These are phyloP conservation scores for Microvelia longipes DNA, from an alignment of 1,140 invertebrate genomes.

Conservation along the genomic window DNA sequence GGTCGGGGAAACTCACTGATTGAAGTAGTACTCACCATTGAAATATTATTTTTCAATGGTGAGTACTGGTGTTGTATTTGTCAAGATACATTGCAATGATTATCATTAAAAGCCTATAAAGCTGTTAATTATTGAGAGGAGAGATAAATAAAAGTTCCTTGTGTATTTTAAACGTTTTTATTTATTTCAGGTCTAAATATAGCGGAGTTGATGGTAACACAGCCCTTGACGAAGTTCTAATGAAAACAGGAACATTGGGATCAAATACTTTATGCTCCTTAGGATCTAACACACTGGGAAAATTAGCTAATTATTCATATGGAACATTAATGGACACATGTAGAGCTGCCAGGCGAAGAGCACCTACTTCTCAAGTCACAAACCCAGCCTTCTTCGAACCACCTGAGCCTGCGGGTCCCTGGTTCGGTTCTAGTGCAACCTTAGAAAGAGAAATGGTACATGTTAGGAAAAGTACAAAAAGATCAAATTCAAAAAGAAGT, in stretches of 20 bases:
- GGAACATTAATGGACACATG: neutral
- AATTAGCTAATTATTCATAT: neutral
- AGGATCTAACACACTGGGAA: neutral
- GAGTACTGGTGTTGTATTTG: too few species aligned
- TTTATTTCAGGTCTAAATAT: neutral
- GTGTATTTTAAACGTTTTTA: too few species aligned
- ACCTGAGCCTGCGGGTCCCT: neutral
- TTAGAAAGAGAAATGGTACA: neutral
- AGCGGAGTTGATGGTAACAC: neutral
- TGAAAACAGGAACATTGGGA: neutral
- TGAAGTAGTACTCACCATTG: too few species aligned
- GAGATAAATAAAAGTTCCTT: too few species aligned
- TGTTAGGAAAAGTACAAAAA: neutral
- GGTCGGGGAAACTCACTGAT: too few species aligned
- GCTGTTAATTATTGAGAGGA: too few species aligned
- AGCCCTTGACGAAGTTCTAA: neutral
- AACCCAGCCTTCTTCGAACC: neutral
- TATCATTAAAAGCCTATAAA: too few species aligned
- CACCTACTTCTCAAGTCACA: neutral
- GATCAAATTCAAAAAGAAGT: neutral
- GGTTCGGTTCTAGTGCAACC: neutral
- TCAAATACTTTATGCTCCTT: neutral
- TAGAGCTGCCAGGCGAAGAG: neutral
- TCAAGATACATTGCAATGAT: too few species aligned
- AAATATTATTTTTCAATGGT: too few species aligned